Percentiles rank a stretch among this genome's conserved stretches.
phyloP scores from a whole-genome alignment of 2,888 invertebrate species.

The Dendrolimus houi region DNA sequence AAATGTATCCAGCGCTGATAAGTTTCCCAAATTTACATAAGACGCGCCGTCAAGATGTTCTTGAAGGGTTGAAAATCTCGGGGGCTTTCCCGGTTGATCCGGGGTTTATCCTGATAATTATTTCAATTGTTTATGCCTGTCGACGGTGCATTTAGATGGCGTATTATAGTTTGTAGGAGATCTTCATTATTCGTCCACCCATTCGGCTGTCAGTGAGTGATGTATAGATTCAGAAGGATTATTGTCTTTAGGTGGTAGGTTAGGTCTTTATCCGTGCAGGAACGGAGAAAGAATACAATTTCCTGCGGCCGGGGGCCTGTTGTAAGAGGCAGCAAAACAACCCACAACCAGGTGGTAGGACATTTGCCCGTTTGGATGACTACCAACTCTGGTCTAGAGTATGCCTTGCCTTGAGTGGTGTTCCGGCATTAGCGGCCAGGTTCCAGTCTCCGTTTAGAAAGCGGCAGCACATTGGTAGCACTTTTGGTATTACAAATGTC shows the following conservation, averaged over 20 bases:
- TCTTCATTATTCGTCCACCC: conserved; percentile 54
- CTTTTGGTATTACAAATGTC: no score
- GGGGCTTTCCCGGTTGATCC: conserved; percentile 64
- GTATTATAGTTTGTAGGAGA: conserved; percentile 71
- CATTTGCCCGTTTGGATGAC: no score
- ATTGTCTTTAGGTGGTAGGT: conserved; percentile 8
- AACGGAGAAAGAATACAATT: no score
- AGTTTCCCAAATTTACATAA: conserved; percentile 72
- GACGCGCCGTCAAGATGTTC: conserved; percentile 60
- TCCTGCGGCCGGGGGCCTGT: no score
- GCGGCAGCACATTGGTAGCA: no score
- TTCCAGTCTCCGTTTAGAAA: no score
- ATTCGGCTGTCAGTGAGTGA: conserved; percentile 51
- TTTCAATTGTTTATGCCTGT: conserved; percentile 76
- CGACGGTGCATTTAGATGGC: conserved; percentile 73
- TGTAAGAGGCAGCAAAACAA: no score
- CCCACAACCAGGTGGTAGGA: no score
- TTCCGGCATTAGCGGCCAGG: no score
- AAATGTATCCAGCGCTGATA: conserved; percentile 24
- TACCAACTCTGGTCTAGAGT: no score
- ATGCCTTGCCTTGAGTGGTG: no score
- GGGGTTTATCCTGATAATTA: conserved; percentile 74
- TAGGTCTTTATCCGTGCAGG: no score
- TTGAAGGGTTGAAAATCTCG: conserved; percentile 71
- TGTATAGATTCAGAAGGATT: conserved; percentile 38